Percentiles rank a stretch among this genome's conserved stretches.
phyloP scores from a whole-genome alignment of 2,888 invertebrate genomes.

The Dione juno region DNA sequence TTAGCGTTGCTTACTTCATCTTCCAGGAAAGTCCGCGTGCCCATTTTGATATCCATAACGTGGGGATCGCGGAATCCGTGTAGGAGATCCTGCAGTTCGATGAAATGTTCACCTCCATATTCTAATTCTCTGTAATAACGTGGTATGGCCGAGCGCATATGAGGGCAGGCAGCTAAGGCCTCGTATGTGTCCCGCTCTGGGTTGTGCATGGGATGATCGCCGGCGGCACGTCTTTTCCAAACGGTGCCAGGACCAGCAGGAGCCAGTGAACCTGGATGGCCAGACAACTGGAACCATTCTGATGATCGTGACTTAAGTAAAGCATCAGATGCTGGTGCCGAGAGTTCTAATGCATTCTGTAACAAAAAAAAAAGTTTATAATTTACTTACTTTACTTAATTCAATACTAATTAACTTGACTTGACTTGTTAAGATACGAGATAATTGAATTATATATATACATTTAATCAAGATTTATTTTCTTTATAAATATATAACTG shows the following conservation, averaged over 20 bases:
- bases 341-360: slow-evolving; percentile 95
- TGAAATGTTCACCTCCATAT: slow-evolving; percentile 91
- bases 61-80: slow-evolving; percentile 95
- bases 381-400: background rate
- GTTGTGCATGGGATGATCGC: slow-evolving; percentile 87
- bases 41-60: slow-evolving; percentile 99
- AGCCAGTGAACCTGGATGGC: slow-evolving; percentile 95
- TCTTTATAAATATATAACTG: background rate
- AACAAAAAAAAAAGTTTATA: slow-evolving; percentile 63
- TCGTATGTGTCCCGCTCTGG: slow-evolving; percentile 92
- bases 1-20: slow-evolving; percentile 95
- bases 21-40: slow-evolving; percentile 97
- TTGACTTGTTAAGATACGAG: too few species aligned
- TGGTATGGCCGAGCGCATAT: slow-evolving; percentile 89
- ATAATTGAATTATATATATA: background rate
- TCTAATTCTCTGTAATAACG: slow-evolving; percentile 92
- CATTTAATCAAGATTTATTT: background rate
- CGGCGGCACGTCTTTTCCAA: slow-evolving; percentile 92
- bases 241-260: slow-evolving; percentile 97
- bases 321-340: slow-evolving; percentile 94
- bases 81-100: slow-evolving; percentile 96
- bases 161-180: slow-evolving; percentile 88
- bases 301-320: slow-evolving; percentile 88
- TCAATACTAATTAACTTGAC: background rate
- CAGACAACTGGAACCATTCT: slow-evolving; percentile 95